These are phyloP conservation scores for Polypedilum vanderplanki DNA, from an alignment of 1,140 invertebrate species.

Conservation along the genomic window DNA sequence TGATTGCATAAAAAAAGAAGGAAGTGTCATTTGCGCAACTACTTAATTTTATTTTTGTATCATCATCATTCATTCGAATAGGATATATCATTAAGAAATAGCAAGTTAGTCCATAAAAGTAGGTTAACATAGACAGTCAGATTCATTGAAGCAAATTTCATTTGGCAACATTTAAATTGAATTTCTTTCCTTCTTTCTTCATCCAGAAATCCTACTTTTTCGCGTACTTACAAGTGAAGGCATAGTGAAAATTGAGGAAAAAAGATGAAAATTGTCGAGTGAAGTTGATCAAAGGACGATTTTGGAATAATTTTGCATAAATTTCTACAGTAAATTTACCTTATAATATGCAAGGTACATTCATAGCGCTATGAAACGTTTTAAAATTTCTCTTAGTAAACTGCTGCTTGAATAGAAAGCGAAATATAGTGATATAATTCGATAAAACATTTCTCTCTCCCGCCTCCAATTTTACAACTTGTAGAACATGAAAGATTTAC, in stretches of 20 bases:
- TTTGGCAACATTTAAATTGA: slow-evolving; percentile 26
- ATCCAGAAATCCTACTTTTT: slow-evolving; percentile 6
- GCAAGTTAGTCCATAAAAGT: not conserved
- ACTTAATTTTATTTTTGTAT: no score
- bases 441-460: not conserved
- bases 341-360: not conserved
- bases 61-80: not conserved
- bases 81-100: slow-evolving; percentile 7
- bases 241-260: not conserved
- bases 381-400: not conserved
- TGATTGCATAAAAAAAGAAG: no score
- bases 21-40: no score
- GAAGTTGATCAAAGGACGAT: slow-evolving; percentile 16
- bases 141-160: slow-evolving; percentile 19
- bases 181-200: not conserved
- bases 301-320: slow-evolving; percentile 15
- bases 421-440: not conserved
- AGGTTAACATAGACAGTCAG: not conserved
- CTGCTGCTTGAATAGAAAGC: not conserved
- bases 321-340: not conserved
- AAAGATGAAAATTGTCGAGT: not conserved
- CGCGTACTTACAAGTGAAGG: no score
- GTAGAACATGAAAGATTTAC: not conserved
- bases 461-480: slow-evolving; percentile 4
- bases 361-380: not conserved